phyloP scores from a whole-genome alignment of 2,113 vertebrate genomes.

The Lycaon pictus region DNA sequence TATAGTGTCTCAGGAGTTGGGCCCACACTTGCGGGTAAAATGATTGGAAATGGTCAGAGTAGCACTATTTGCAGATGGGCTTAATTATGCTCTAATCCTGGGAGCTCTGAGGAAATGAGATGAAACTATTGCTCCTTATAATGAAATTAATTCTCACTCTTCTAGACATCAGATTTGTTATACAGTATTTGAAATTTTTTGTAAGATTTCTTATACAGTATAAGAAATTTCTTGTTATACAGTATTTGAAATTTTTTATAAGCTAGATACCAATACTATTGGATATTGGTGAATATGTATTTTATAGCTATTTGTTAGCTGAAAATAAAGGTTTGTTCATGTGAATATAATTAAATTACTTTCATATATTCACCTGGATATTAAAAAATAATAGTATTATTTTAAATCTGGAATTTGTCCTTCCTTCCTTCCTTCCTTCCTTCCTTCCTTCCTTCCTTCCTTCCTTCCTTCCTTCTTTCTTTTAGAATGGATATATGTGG shows the following conservation, averaged over 20 bases:
- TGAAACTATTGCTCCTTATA: slow-evolving; percentile 18
- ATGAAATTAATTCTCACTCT: slow-evolving; percentile 43
- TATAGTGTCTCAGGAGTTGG: not conserved
- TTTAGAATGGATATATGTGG: not conserved
- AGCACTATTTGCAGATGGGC: not conserved
- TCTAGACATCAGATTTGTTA: not conserved
- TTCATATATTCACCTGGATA: not conserved
- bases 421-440: rapidly evolving
- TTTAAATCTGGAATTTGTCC: not conserved
- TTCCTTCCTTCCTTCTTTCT: not conserved
- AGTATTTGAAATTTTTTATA: not conserved
- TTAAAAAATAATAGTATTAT: not conserved
- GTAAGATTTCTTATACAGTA: not conserved
- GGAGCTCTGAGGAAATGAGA: slow-evolving; percentile 1
- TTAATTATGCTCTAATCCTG: not conserved
- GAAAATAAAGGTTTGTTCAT: slow-evolving; percentile 23
- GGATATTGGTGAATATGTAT: not conserved
- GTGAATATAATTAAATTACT: not conserved
- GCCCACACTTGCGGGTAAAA: not conserved
- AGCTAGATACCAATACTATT: not conserved
- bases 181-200: not conserved
- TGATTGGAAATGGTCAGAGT: not conserved
- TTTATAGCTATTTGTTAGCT: not conserved
- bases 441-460: rapidly evolving
- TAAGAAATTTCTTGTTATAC: not conserved